Conservation (phyloP, 35 echinoderm and acorn worm species). For the Heliocidaris erythrogramma region DNA sequence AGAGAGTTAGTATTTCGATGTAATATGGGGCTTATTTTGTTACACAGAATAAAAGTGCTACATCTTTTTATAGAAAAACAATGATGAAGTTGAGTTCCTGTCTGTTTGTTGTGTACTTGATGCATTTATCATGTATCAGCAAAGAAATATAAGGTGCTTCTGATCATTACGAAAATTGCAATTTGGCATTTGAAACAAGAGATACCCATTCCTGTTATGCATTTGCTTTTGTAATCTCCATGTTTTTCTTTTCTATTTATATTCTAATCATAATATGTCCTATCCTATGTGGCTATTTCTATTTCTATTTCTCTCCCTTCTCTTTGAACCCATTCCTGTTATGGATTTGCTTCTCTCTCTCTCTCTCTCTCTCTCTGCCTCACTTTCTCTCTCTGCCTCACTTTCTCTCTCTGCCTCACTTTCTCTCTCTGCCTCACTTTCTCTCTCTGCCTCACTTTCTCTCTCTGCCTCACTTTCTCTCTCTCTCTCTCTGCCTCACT, state of each 20-base stretch:
- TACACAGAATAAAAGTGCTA: constrained; percentile 45
- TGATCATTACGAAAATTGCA: background rate
- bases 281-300: too few relatives aligned
- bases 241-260: too few relatives aligned
- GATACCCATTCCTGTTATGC: background rate
- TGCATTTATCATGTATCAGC: background rate
- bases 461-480: background rate
- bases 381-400: background rate
- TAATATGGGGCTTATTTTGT: constrained; percentile 26
- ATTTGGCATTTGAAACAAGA: background rate
- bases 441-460: background rate
- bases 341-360: background rate
- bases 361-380: background rate
- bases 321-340: too few relatives aligned
- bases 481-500: too few relatives aligned
- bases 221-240: too few relatives aligned
- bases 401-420: too few relatives aligned
- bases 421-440: background rate
- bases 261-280: too few relatives aligned
- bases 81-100: background rate
- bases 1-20: background rate
- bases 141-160: background rate
- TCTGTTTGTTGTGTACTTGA: background rate
- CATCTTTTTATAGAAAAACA: background rate
- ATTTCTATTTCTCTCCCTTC: too few relatives aligned